Conservation (phyloP, 2,888 invertebrate species). For the Watsonalla cultraria region DNA sequence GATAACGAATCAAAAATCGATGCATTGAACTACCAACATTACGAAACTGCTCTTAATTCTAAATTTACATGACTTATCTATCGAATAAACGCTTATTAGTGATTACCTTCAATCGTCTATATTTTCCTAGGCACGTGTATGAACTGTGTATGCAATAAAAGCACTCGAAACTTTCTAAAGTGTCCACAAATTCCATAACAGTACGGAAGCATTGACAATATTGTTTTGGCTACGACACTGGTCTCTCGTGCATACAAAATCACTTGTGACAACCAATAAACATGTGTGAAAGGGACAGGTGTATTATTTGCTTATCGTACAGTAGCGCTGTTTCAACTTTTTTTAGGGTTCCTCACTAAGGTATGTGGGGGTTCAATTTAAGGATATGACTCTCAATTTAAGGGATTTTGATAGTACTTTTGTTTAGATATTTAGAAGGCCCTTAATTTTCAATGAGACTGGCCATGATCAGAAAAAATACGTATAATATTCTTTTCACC, state of each 20-base stretch:
- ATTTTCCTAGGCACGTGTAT: neutral
- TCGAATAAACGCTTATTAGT: no score
- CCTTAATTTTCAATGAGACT: no score
- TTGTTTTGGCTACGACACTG: slow-evolving; percentile 37
- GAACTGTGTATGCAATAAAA: neutral
- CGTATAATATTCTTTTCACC: no score
- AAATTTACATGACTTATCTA: no score
- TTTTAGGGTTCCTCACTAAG: slow-evolving; percentile 4
- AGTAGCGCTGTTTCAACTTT: slow-evolving; percentile 7
- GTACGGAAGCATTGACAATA: slow-evolving; percentile 39
- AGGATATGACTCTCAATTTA: no score
- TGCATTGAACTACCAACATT: neutral
- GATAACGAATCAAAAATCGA: neutral
- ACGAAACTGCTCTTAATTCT: no score
- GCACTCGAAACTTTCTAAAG: slow-evolving; percentile 18
- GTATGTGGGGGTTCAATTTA: no score
- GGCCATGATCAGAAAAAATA: no score
- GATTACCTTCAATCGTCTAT: neutral
- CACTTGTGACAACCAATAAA: slow-evolving; percentile 16
- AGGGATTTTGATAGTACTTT: no score
- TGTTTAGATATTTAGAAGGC: no score
- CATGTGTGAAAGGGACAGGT: slow-evolving; percentile 7
- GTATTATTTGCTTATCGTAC: slow-evolving; percentile 10
- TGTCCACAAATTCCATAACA: slow-evolving; percentile 21
- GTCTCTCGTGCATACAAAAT: slow-evolving; percentile 51